Percentiles rank a stretch among this genome's conserved stretches.
Conservation (phyloP, 2,888 invertebrate species). For the Aphelenchoides bicaudatus region DNA sequence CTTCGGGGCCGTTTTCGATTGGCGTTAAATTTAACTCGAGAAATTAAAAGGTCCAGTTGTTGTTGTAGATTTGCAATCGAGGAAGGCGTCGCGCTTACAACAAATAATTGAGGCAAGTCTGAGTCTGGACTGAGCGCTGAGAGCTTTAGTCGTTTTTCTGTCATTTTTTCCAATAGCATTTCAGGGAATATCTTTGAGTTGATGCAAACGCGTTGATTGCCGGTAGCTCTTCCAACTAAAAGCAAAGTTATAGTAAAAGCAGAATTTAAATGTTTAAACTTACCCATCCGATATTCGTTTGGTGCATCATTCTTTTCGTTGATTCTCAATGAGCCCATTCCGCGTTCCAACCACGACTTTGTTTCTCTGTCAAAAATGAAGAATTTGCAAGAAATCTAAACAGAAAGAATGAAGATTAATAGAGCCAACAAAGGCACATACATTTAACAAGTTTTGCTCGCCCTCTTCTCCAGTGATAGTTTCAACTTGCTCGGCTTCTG, state of each 20-base stretch:
- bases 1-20: constrained; percentile 7
- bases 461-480: constrained; percentile 54
- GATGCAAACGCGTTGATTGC: constrained; percentile 51
- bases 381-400: constrained; percentile 53
- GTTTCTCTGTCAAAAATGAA: constrained; percentile 48
- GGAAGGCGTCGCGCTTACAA: constrained; percentile 39
- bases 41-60: constrained; percentile 12
- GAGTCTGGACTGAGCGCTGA: constrained; percentile 49
- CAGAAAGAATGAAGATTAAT: constrained; percentile 12
- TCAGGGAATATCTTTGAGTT: constrained; percentile 51
- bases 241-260: constrained; percentile 4
- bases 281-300: constrained; percentile 29
- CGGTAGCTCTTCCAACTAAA: constrained; percentile 53
- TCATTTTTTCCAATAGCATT: constrained; percentile 51
- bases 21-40: neutral
- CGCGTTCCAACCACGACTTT: constrained; percentile 49
- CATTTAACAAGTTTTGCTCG: constrained; percentile 45
- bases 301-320: constrained; percentile 28
- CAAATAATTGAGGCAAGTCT: constrained; percentile 51
- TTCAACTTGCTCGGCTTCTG: constrained; percentile 3
- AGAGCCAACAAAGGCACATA: constrained; percentile 18
- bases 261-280: constrained; percentile 10
- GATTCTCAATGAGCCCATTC: constrained; percentile 38
- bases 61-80: constrained; percentile 13
- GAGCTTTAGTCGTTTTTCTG: constrained; percentile 48